phyloP scores from a whole-genome alignment of 2,797 vertebrate species.

The Cephalopachus bancanus region DNA sequence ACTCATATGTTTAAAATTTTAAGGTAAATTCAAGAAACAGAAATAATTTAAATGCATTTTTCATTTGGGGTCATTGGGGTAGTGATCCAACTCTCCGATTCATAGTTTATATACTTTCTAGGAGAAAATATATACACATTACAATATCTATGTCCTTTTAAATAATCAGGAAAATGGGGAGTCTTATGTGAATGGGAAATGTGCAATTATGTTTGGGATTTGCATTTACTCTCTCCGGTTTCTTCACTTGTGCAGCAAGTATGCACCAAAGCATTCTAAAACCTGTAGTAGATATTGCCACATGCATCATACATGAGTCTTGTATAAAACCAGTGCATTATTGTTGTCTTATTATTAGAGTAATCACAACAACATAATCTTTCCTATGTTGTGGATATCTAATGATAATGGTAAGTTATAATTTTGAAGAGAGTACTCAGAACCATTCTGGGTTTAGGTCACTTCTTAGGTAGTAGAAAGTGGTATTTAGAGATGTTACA shows the following conservation, averaged over 20 bases:
- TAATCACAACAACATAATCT: not conserved
- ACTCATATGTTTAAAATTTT: not conserved
- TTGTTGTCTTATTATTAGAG: not conserved
- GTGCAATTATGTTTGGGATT: not conserved
- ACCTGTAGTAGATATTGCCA: not conserved
- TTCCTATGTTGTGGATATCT: not conserved
- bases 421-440: not conserved
- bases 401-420: not conserved
- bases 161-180: not conserved
- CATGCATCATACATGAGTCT: not conserved
- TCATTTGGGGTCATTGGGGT: not conserved
- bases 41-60: not conserved
- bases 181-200: not conserved
- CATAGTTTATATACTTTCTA: not conserved
- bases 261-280: not conserved
- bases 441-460: not conserved
- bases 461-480: not conserved
- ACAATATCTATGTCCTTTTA: not conserved
- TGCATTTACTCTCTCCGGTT: not conserved
- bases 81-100: not conserved
- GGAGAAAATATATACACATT: not conserved
- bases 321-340: not conserved
- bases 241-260: not conserved
- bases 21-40: not conserved
- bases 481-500: not conserved